Evolutionary conservation across 2,888 invertebrate genomes (phyloP), one percentile per base, ranked within the genome.

Genomic region (Iselma pallidipennis): DNA sequence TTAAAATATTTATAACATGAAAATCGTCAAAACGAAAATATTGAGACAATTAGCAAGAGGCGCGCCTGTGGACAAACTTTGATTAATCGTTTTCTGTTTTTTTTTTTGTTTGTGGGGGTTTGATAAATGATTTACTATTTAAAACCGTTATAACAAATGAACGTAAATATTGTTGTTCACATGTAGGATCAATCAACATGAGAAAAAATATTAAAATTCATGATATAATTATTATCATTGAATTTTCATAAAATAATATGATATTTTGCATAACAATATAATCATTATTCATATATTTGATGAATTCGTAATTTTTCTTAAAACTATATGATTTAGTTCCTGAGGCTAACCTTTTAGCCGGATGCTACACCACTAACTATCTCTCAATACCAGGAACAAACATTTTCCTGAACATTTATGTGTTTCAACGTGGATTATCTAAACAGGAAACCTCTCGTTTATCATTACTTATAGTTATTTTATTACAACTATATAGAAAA

Each of bases 381-480:
- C 28, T 49, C 12, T 52, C 21, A 42, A 33, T 59, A 37, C 50
- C 16, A 23, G 59, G 25, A 64, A 54, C 60, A 60, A 64, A 58
- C 55, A 58, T 55, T 64, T 63, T 58, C 55, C 23, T 23, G 7
- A 45, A 45, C 45, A 12, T 23, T 28, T 45, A 50, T 56, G 59
- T 54, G 62, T 63, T 63, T 55, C 59, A 59, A 49, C 50, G 42
- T 21, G 52, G 62, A 57, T 66, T 69, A 69, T 69, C 67, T 67
- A 61, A 66, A 61, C 69, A 69, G 69, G 69, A 69, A 69, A 69
- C 62, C 59, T 42, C 57, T 50, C 55, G 69, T 69, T 69, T 67
- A 67, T 69, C 67, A 69, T 69, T 64, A 60, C 48, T 55, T 59
- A 55, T 55, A 49, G 66, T 68, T 64, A 66, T 66, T 69, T 67